phyloP scores from a whole-genome alignment of 2,888 invertebrate species.

The Phyllotreta cruciferae region DNA sequence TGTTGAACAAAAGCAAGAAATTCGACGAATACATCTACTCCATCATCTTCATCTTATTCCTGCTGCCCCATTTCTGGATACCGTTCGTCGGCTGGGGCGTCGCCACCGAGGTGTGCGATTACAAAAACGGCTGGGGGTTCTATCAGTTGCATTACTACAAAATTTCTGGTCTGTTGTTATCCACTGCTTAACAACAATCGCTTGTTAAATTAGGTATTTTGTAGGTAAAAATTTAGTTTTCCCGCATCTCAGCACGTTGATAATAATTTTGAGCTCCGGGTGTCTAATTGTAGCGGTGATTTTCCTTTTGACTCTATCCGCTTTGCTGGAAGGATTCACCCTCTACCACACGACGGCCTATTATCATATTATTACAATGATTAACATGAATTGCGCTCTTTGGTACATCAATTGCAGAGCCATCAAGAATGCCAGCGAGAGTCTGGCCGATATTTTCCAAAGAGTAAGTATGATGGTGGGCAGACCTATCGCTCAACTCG shows the following conservation, averaged over 20 bases:
- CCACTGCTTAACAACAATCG: background rate
- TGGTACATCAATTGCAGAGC: constrained; percentile 76
- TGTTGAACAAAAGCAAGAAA: constrained; percentile 66
- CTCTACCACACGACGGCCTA: constrained; percentile 69
- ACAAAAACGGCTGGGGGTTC: constrained; percentile 73
- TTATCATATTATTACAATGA: constrained; percentile 73
- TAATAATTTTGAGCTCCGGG: constrained; percentile 69
- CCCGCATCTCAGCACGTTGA: constrained; percentile 67
- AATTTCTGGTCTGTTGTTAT: constrained; percentile 51
- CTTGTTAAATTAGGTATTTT: too few relatives aligned
- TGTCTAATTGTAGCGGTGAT: constrained; percentile 68
- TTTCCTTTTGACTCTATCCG: constrained; percentile 68
- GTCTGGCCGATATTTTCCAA: constrained; percentile 56
- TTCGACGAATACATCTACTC: constrained; percentile 77
- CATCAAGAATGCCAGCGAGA: constrained; percentile 66
- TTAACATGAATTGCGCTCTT: constrained; percentile 75
- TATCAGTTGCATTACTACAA: constrained; percentile 66
- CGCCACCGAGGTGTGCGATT: constrained; percentile 71
- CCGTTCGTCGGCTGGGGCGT: constrained; percentile 78
- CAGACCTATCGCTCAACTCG: too few relatives aligned
- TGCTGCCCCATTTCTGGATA: constrained; percentile 75
- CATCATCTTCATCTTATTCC: constrained; percentile 70
- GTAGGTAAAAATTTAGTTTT: constrained; percentile 68
- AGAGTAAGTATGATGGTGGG: constrained; percentile 47
- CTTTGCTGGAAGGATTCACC: constrained; percentile 69